phyloP scores from a whole-genome alignment of 2,888 invertebrate genomes.

The Cyrtodaria siliqua region DNA sequence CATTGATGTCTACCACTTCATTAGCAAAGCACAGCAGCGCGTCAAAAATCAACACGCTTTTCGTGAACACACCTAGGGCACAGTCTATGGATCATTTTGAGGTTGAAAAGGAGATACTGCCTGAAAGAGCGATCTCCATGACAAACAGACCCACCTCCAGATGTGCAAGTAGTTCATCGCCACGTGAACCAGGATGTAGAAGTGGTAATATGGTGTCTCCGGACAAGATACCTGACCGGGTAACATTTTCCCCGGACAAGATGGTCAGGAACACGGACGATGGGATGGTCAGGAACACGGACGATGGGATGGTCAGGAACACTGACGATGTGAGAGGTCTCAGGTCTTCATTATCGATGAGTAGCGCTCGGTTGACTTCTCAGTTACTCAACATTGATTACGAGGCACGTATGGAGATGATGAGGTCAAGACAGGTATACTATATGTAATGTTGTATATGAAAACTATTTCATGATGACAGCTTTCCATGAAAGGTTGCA shows the following conservation, averaged over 20 bases:
- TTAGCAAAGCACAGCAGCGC: neutral
- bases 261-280: too few relatives aligned
- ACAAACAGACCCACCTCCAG: neutral
- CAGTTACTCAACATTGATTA: conserved; percentile 17
- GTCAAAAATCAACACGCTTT: neutral
- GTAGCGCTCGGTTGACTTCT: conserved; percentile 3
- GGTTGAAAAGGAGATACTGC: neutral
- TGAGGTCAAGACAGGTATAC: conserved; percentile 50
- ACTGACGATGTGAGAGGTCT: neutral
- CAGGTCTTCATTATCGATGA: conserved; percentile 6
- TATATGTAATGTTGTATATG: too few relatives aligned
- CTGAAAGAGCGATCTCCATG: neutral
- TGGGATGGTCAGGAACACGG: too few relatives aligned
- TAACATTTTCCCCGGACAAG: too few relatives aligned
- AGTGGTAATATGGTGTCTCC: neutral
- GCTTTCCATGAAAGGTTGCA: too few relatives aligned
- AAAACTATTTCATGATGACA: too few relatives aligned
- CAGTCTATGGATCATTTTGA: conserved; percentile 2
- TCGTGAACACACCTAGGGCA: neutral
- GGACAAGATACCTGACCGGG: too few relatives aligned
- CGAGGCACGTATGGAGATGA: conserved; percentile 24
- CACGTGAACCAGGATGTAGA: neutral
- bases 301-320: too few relatives aligned
- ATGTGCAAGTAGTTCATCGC: neutral
- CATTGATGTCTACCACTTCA: conserved; percentile 3